Conservation (phyloP, 1,140 invertebrate genomes). For the Chymomyza costata region DNA sequence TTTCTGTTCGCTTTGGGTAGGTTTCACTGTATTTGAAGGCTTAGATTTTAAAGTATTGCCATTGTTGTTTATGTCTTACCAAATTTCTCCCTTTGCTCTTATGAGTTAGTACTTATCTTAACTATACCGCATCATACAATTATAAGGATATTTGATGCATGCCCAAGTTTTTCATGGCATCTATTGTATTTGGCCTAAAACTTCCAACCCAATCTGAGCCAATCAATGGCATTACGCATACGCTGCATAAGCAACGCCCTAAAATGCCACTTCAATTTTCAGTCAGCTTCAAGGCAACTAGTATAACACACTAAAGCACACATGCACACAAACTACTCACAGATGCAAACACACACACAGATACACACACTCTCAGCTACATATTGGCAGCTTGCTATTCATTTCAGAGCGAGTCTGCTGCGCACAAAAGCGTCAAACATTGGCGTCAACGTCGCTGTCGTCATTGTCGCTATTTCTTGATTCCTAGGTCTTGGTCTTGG, state of each 20-base stretch:
- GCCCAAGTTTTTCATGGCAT: conserved; percentile 25
- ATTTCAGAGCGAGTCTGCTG: too few species aligned
- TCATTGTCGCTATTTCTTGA: conserved; percentile 2
- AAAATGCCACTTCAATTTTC: neutral
- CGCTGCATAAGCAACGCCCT: conserved; percentile 43
- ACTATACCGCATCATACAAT: conserved; percentile 51
- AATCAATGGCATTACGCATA: conserved; percentile 66
- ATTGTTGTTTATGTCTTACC: too few species aligned
- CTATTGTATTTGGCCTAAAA: conserved; percentile 24
- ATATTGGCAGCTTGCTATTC: conserved; percentile 41
- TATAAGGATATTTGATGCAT: conserved; percentile 45
- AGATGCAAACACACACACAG: neutral
- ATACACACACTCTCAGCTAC: neutral
- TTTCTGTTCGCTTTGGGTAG: too few species aligned
- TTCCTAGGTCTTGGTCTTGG: too few species aligned
- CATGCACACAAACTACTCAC: neutral
- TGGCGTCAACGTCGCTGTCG: conserved; percentile 5
- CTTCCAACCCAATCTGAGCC: conserved; percentile 37
- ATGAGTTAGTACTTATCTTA: too few species aligned
- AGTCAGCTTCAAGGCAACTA: conserved; percentile 37
- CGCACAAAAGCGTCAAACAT: too few species aligned
- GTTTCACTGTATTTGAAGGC: too few species aligned
- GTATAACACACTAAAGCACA: conserved; percentile 34
- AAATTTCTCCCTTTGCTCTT: too few species aligned
- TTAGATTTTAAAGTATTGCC: too few species aligned